Conservation (phyloP, 2,797 vertebrate species). For the Brachyrhaphis roseni region DNA sequence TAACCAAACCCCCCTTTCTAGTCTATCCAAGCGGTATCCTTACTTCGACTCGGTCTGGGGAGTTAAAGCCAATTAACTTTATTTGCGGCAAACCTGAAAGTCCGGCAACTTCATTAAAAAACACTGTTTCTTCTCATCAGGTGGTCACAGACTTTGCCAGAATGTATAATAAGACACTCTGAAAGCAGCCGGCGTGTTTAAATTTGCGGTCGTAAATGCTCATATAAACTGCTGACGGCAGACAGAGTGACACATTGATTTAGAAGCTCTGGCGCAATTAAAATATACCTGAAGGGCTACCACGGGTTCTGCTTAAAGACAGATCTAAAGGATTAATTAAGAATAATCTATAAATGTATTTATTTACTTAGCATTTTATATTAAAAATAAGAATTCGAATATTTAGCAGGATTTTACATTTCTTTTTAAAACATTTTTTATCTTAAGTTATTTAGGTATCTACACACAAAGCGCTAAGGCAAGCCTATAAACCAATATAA, state of each 20-base stretch:
- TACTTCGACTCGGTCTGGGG: not conserved
- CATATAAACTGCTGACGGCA: constrained; percentile 13
- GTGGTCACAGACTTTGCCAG: not conserved
- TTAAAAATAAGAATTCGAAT: not conserved
- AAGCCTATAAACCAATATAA: not conserved
- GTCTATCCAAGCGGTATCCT: constrained; percentile 22
- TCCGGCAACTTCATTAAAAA: constrained; percentile 1
- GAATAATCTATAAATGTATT: not conserved
- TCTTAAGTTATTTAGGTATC: no score
- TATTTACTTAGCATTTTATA: not conserved
- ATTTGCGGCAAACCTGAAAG: constrained; percentile 12
- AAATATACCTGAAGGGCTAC: constrained; percentile 34
- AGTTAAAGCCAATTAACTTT: constrained; percentile 1
- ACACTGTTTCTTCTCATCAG: not conserved
- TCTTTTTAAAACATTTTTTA: not conserved
- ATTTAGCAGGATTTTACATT: not conserved
- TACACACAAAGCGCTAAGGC: not conserved
- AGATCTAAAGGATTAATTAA: not conserved
- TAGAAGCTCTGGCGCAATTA: constrained; percentile 40
- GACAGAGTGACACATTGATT: constrained; percentile 40
- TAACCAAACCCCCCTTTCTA: constrained; percentile 19
- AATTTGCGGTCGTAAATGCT: constrained; percentile 15
- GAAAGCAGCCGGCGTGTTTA: constrained; percentile 9
- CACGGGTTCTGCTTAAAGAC: not conserved
- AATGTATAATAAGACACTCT: not conserved